Percentiles rank a stretch among this genome's conserved stretches.
Conservation (phyloP, 1,140 invertebrate species). For the Cydia pomonella region DNA sequence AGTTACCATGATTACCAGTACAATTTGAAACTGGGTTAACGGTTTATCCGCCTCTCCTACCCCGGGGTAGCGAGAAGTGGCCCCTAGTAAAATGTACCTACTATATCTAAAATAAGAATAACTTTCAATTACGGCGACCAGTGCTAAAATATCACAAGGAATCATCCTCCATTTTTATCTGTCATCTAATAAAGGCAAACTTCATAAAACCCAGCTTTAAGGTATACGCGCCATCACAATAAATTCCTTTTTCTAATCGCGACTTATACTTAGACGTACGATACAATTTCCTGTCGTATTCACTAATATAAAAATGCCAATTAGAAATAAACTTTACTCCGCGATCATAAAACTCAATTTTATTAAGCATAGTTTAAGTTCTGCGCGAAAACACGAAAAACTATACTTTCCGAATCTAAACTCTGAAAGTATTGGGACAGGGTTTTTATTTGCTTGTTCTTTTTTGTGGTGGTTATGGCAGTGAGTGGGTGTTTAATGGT, state of each 20-base stretch:
- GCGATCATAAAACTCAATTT: conserved; percentile 37
- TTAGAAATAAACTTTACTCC: conserved; percentile 37
- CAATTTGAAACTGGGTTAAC: too few species aligned
- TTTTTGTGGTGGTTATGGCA: conserved; percentile 40
- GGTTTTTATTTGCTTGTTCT: conserved; percentile 36
- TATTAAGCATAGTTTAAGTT: background rate
- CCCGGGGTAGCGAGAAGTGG: too few species aligned
- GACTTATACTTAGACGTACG: conserved; percentile 41
- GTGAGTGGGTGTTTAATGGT: conserved; percentile 72
- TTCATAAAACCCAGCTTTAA: conserved; percentile 5
- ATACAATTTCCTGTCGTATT: conserved; percentile 50
- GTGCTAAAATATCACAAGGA: background rate
- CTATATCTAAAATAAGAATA: too few species aligned
- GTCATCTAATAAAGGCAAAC: background rate
- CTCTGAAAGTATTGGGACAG: conserved; percentile 12
- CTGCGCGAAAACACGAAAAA: background rate
- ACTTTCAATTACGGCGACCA: background rate
- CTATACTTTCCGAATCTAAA: background rate
- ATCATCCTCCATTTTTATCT: background rate
- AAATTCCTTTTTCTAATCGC: conserved; percentile 27
- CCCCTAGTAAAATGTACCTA: too few species aligned
- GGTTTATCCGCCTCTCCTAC: too few species aligned
- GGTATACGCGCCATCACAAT: conserved; percentile 2
- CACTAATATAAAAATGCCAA: conserved; percentile 35
- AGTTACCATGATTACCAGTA: too few species aligned